Base-by-base conservation (phyloP, 2,888 invertebrate genomes). In the Rhopalosiphum nymphaeae region DNA sequence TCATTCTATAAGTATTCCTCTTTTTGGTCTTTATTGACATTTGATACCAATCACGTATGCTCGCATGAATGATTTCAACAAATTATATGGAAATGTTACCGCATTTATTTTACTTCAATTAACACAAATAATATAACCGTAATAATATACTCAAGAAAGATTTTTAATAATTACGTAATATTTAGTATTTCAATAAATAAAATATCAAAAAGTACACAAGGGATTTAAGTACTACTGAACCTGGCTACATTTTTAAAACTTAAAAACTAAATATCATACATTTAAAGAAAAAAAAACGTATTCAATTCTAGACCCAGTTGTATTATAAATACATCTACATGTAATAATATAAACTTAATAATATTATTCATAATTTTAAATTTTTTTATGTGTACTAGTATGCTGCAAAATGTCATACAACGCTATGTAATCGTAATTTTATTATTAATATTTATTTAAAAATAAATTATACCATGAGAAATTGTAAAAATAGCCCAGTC, bases 91-190 rank as follows among this genome's bases (percentile, higher is more conserved):
- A 49, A 67, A 67, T 11, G 10, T 21, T 90, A 26, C 13, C 0
- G 29, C n/a, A 67, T 90, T 90, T n/a, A 90, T 67, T 90, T 67
- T 90, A 49, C 46, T n/a, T 90, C n/a, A 46, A n/a, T 90, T 0
- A 91, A 91, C 36, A 78, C 49, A 91, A 91, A 61, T 46, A 44
- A 78, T 78, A n/a, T 78, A n/a, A 91, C 26, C 21, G 5, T 46
- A 86, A 78, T 21, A 78, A 78, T 9, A 78, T 36, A 78, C 21
- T 21, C 36, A 36, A 78, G 21, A 21, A 78, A 78, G 21, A 36
- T 36, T 78, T 78, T 21, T 78, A 36, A 36, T 21, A 78, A 36
- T 78, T 78, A 78, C 16, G 16, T 36, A 21, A 9, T 3, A 36
- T 67, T 36, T 36, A 61, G 11, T 11, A 61, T 36, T n/a, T 7